Evolutionary conservation across 2,888 invertebrate species (phyloP).

Genomic region (Blera fallax): DNA sequence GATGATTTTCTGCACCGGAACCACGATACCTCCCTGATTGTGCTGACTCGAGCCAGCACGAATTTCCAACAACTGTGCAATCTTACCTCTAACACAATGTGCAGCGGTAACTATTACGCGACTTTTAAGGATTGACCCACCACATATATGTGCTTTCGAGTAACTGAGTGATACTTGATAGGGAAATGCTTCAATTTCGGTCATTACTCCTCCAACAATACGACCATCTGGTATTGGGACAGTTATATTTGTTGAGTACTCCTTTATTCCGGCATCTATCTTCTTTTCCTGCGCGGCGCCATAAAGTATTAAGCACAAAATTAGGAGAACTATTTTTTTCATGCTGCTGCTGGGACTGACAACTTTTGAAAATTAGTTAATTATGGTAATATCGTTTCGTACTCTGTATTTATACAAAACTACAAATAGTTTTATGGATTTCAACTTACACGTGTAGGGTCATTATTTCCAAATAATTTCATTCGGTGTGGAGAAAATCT

Average conservation of each 20-base stretch:
- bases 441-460: conserved; percentile 23
- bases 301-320: not conserved
- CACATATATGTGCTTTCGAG: conserved; percentile 1
- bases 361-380: not conserved
- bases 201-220: conserved; percentile 23
- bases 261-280: not conserved
- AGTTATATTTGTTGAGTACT: not conserved
- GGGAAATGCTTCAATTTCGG: conserved; percentile 39
- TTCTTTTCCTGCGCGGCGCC: not conserved
- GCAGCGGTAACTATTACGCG: conserved; percentile 38
- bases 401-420: conserved; percentile 17
- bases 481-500: not conserved
- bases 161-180: conserved; percentile 36
- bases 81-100: conserved; percentile 20
- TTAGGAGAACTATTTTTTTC: not conserved
- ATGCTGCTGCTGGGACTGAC: not conserved
- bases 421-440: not conserved
- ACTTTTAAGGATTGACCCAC: conserved; percentile 22
- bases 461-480: not conserved
- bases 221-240: conserved; percentile 33
- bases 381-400: not conserved
- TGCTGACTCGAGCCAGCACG: conserved; percentile 33
- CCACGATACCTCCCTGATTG: conserved; percentile 15
- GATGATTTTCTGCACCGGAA: conserved; percentile 13
- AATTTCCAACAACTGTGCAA: not conserved